Percentiles rank a stretch among this genome's conserved stretches.
These are phyloP conservation scores for Heterotis niloticus DNA, from an alignment of 2,113 vertebrate species.

Conservation along the genomic window DNA sequence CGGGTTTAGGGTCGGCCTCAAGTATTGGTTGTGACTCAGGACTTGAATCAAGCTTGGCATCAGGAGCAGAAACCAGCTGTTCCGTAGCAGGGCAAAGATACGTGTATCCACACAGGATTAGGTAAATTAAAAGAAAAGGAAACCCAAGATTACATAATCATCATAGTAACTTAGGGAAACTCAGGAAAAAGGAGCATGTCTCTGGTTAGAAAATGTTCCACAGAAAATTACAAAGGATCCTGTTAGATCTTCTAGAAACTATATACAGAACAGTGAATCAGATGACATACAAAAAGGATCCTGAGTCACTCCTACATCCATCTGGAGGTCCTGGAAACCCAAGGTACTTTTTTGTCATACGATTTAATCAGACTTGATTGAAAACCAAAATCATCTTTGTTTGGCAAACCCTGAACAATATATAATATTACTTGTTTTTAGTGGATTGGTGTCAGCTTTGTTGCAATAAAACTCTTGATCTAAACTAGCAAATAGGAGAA, in stretches of 20 bases:
- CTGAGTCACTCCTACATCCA: neutral
- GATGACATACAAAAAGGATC: neutral
- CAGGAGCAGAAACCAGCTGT: conserved; percentile 14
- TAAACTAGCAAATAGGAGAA: too few species aligned
- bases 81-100: conserved; percentile 16
- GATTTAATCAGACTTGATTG: neutral
- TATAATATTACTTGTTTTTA: neutral
- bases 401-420: neutral
- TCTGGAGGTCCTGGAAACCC: conserved; percentile 9
- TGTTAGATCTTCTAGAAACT: neutral
- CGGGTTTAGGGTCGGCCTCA: neutral
- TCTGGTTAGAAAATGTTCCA: neutral
- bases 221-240: neutral
- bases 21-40: conserved; percentile 8
- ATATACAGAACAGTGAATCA: neutral
- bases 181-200: neutral
- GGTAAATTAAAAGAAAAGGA: conserved; percentile 13
- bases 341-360: neutral
- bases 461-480: too few species aligned
- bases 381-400: neutral
- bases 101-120: conserved; percentile 23
- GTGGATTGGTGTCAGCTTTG: too few species aligned
- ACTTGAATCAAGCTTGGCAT: neutral
- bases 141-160: neutral
- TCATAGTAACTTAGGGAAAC: conserved; percentile 17